Percentiles rank a stretch among this genome's conserved stretches.
Evolutionary conservation across 2,888 invertebrate genomes (phyloP).

Genomic region (Nudaria mundana): DNA sequence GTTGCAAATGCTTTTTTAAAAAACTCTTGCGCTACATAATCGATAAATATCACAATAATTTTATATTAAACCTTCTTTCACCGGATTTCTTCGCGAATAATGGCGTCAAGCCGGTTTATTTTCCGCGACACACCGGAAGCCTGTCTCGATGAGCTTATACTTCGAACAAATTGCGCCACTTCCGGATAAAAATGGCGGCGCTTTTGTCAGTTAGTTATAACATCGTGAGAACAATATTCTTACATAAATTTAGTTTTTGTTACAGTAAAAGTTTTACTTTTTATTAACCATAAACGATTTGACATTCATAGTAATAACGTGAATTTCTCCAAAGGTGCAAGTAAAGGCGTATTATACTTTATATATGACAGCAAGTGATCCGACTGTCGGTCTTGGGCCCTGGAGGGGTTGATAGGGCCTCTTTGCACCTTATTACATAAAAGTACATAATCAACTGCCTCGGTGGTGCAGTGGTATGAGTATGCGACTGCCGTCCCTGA

Average conservation of each 20-base stretch:
- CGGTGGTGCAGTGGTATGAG: too few relatives aligned
- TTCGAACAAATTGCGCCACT: conserved; percentile 59
- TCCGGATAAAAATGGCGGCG: conserved; percentile 52
- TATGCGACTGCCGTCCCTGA: too few relatives aligned
- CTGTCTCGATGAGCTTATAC: conserved; percentile 59
- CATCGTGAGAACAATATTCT: conserved; percentile 33
- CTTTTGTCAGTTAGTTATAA: conserved; percentile 29
- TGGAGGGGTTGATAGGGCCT: too few relatives aligned
- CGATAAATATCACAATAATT: conserved; percentile 13
- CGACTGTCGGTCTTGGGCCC: too few relatives aligned
- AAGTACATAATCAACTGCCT: too few relatives aligned
- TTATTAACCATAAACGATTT: too few relatives aligned
- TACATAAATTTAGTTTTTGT: too few relatives aligned
- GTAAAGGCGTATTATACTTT: too few relatives aligned
- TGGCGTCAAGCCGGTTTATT: conserved; percentile 36
- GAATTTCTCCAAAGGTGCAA: too few relatives aligned
- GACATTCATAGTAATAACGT: too few relatives aligned
- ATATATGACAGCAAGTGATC: too few relatives aligned
- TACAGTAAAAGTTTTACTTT: not conserved
- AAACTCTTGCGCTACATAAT: not conserved
- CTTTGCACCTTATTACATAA: too few relatives aligned
- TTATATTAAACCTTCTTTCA: conserved; percentile 8
- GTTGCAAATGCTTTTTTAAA: not conserved
- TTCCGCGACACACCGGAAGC: conserved; percentile 53
- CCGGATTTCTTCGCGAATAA: conserved; percentile 35